Evolutionary conservation across 2,888 invertebrate species (phyloP).

Genomic region (Lepidocyrtinus sp.): DNA sequence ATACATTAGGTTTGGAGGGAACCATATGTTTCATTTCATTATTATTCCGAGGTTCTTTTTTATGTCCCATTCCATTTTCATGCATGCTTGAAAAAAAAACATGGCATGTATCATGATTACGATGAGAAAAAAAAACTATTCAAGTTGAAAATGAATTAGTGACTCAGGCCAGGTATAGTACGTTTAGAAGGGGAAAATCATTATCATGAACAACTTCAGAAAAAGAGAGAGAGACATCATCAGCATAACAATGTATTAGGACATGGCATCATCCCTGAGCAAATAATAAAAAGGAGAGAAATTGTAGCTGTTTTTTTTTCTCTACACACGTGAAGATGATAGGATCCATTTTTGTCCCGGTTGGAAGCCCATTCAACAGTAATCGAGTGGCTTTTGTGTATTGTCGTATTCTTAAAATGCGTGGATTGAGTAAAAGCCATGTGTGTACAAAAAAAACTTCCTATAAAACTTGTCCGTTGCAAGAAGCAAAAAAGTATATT

Average conservation of each 20-base stretch:
- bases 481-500: no score
- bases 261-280: conserved; percentile 29
- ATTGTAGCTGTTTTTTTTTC: no score
- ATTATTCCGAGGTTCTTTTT: not conserved
- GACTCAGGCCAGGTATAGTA: conserved; percentile 33
- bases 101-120: conserved; percentile 21
- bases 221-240: no score
- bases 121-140: conserved; percentile 36
- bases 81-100: not conserved
- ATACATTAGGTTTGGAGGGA: conserved; percentile 22
- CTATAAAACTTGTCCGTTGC: not conserved
- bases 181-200: conserved; percentile 27
- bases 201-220: no score
- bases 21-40: conserved; percentile 13
- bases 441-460: not conserved
- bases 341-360: conserved; percentile 59
- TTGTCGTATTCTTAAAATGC: conserved; percentile 28
- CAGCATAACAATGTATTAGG: conserved; percentile 10
- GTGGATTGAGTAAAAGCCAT: not conserved
- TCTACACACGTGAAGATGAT: conserved; percentile 29
- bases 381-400: conserved; percentile 60
- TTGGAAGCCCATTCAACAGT: conserved; percentile 59
- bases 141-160: conserved; percentile 53
- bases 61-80: conserved; percentile 7
- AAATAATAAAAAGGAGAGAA: conserved; percentile 38